These are phyloP conservation scores for Leuciscus idus DNA, from an alignment of 2,113 vertebrate species.

Conservation along the genomic window DNA sequence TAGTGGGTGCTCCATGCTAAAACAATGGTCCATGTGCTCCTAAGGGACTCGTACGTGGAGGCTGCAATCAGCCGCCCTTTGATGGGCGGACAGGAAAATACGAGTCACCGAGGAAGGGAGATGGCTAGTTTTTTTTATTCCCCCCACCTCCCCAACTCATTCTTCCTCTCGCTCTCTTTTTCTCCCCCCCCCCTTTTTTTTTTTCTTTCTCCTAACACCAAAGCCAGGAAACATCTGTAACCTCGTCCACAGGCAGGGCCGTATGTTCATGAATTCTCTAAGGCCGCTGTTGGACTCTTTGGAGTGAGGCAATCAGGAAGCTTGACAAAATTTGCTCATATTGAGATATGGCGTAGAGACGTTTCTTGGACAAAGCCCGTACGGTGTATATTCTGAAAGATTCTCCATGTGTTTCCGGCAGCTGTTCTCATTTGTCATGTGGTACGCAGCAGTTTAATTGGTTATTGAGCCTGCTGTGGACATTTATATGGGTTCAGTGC, in stretches of 20 bases:
- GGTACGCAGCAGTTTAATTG: constrained; percentile 55
- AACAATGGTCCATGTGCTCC: constrained; percentile 44
- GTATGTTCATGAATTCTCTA: constrained; percentile 25
- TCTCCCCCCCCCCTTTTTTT: neutral
- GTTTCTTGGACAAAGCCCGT: constrained; percentile 26
- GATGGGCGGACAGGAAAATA: constrained; percentile 54
- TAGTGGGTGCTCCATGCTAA: constrained; percentile 7
- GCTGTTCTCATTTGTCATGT: constrained; percentile 53
- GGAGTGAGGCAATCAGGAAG: constrained; percentile 32
- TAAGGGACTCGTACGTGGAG: constrained; percentile 40
- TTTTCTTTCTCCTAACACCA: constrained; percentile 23
- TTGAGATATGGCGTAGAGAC: neutral
- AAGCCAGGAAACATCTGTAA: constrained; percentile 65
- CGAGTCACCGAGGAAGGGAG: constrained; percentile 53
- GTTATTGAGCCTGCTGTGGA: constrained; percentile 55
- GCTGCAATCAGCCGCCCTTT: constrained; percentile 47
- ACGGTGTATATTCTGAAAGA: constrained; percentile 24
- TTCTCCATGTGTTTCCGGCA: constrained; percentile 53
- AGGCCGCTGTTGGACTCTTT: constrained; percentile 28
- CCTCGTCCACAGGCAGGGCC: constrained; percentile 43
- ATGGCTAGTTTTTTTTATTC: constrained; percentile 24
- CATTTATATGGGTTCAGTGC: constrained; percentile 53
- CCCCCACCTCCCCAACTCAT: constrained; percentile 13
- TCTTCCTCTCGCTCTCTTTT: constrained; percentile 23
- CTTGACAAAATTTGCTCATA: constrained; percentile 8